Percentiles rank a stretch among this genome's conserved stretches.
These are phyloP conservation scores for Clistopyga incitator DNA, from an alignment of 2,888 invertebrate genomes.

Conservation along the genomic window DNA sequence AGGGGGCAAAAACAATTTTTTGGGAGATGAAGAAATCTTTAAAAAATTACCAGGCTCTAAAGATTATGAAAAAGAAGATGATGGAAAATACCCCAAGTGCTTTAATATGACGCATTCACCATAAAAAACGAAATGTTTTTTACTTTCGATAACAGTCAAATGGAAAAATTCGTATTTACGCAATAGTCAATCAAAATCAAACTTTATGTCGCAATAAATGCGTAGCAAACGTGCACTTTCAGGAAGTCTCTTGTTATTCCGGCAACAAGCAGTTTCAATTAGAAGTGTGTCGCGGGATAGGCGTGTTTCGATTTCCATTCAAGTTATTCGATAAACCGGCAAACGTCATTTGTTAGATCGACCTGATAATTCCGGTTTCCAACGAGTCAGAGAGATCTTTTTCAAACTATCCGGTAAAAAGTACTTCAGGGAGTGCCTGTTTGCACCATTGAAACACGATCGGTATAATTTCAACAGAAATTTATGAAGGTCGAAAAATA, in stretches of 20 bases:
- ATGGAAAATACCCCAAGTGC: too few species aligned
- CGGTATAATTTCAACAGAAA: neutral
- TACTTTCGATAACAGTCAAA: neutral
- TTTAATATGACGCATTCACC: too few species aligned
- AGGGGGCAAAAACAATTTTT: too few species aligned
- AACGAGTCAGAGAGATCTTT: constrained; percentile 38
- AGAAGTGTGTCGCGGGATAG: constrained; percentile 54
- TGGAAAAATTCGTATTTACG: neutral
- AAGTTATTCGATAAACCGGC: constrained; percentile 41
- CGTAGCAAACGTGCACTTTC: neutral
- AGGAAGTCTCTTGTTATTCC: constrained; percentile 37
- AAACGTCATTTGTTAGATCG: constrained; percentile 34
- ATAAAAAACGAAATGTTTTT: too few species aligned
- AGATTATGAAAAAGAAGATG: too few species aligned
- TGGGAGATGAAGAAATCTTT: too few species aligned
- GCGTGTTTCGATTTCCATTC: constrained; percentile 46
- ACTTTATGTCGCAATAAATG: constrained; percentile 26
- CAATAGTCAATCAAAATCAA: constrained; percentile 19
- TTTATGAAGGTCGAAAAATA: neutral
- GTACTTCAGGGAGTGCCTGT: constrained; percentile 35
- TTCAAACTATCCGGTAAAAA: constrained; percentile 12
- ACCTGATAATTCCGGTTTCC: constrained; percentile 31
- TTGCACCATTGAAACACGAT: constrained; percentile 2
- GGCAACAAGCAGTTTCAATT: constrained; percentile 29
- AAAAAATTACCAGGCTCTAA: too few species aligned